Evolutionary conservation across 2,797 vertebrate genomes (phyloP).

Genomic region (Sebastes glaucus): DNA sequence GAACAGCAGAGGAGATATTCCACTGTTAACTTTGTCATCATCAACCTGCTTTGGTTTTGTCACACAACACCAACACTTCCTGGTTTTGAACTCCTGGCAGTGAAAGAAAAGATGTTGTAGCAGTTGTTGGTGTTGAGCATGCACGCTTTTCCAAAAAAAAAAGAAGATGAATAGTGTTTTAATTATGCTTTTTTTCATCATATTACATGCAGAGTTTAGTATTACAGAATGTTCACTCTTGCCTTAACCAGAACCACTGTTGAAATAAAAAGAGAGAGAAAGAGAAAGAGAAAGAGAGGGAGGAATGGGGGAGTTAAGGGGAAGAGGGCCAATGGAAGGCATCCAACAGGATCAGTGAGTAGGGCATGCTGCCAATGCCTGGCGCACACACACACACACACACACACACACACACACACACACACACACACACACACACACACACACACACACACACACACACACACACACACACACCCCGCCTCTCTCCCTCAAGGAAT

Average conservation of each 20-base stretch:
- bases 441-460: too few relatives aligned
- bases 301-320: conserved; percentile 60
- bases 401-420: conserved; percentile 26
- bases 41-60: background rate
- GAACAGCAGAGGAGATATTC: conserved; percentile 1
- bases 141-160: background rate
- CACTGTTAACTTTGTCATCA: background rate
- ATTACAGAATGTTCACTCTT: conserved; percentile 22
- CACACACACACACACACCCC: too few relatives aligned
- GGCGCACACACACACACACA: conserved; percentile 57
- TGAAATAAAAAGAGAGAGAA: conserved; percentile 41
- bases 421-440: conserved; percentile 13
- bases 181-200: conserved; percentile 36
- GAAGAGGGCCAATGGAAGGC: conserved; percentile 77
- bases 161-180: conserved; percentile 13
- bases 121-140: background rate
- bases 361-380: conserved; percentile 77
- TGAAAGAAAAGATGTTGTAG: background rate
- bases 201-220: conserved; percentile 53
- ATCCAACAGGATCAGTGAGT: conserved; percentile 80
- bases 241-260: conserved; percentile 28
- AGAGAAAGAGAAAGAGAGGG: conserved; percentile 34
- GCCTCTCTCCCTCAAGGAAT: conserved; percentile 67
- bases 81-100: conserved; percentile 7
- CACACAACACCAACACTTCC: conserved; percentile 10